Base-by-base conservation (phyloP, 1,140 invertebrate genomes). In the Brachionus angularis region DNA sequence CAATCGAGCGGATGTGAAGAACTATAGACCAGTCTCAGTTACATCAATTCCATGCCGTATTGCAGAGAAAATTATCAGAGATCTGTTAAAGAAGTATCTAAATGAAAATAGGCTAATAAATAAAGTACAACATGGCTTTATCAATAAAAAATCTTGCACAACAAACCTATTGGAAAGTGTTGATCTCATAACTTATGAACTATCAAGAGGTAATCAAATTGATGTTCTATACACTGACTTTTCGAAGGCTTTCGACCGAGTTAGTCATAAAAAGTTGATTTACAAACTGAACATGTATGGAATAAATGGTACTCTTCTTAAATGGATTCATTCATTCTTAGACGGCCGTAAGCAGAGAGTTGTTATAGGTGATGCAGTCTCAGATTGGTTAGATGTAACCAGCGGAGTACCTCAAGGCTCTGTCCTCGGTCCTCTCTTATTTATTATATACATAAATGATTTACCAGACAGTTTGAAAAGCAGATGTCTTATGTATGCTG, bases 331-430 rank as follows among this genome's bases (percentile, higher is more conserved):
- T 16, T 33, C 52, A n/a, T 75, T 73, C 42, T 36, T 74, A 33
- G 7, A 5, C 21, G 33, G 46, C 42, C 18, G 72, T 10, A 31
- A 34, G 18, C 53, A 73, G 25, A 25, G 10, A 18, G 72, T 73
- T 14, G 44, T 49, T 49, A 36, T 75, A 18, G 62, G 70, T 52
- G 55, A n/a, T 21, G 3, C 14, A 18, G 33, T 29, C 3, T 75
- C 74, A 4, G 23, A 64, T 34, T 61, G 18, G 31, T 36, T 46
- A 27, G 12, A 29, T 5, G 31, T 73, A 16, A 36, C 55, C n/a
- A 53, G 52, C 7, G 73, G 75, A n/a, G 72, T 73, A 23, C 73
- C 74, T 34, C 73, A 74, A 44, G 75, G 75, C 18, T 75, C 74
- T 58, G 61, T 74, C 14, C 27, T 75, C n/a, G 73, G 67, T 10